Evolutionary conservation across 2,797 vertebrate species (phyloP), one percentile per base, ranked within the genome.

Genomic region (Prionace glauca): DNA sequence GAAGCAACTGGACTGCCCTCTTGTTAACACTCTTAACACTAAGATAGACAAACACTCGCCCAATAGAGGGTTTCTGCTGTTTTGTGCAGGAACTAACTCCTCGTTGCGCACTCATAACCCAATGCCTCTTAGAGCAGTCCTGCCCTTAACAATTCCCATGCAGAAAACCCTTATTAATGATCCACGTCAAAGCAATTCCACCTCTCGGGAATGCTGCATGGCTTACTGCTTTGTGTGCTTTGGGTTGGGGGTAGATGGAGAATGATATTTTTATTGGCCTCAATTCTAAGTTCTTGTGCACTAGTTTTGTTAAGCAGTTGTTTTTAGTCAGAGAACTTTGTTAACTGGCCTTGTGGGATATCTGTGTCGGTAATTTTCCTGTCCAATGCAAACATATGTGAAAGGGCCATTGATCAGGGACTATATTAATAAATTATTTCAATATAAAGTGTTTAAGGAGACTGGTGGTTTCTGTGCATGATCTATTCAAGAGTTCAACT

Each of bases 201-300:
- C 71, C 69, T 94, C 69, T 56, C 56, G 93, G 71, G 93, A 74
- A 74, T 12, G 41, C 36, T 74, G 71, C 72, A 74, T 32, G 69
- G 41, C 32, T 71, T 71, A 50, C 26, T 94, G 36, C 67, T 45
- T 93, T 93, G 69, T 45, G 67, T 26, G 36, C 41, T 72, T 71
- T 94, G 69, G 24, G 71, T 50, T 45, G 26, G 29, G 26, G 93
- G 29, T 11, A 72, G 16, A 71, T 71, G 91, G 69, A 65, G 60
- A 62, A 91, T 91, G 88, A 72, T 94, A 72, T 72, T 94, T 94
- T 94, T 94, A 94, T 72, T 94, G 71, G 93, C 93, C 26, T 50
- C 29, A 94, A 36, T 3, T 45, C 71, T 12, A 74, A 74, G 71
- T 74, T 56, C 56, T 77, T 29, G 24, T 56, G 14, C 69, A 74